Evolutionary conservation across 2,113 vertebrate species (phyloP).

Genomic region (Petaurus breviceps): DNA sequence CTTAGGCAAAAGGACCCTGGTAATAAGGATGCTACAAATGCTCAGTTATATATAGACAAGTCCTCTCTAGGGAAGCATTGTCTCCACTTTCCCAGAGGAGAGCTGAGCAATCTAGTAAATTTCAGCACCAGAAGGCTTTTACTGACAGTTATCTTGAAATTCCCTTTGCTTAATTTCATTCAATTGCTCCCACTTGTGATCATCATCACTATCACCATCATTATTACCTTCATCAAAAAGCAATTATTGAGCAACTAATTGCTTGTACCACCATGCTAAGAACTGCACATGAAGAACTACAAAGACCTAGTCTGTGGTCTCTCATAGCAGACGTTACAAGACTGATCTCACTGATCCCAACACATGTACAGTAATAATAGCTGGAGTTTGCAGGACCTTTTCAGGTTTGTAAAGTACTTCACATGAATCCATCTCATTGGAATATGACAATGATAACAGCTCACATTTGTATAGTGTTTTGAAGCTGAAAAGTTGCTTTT

Average conservation of each 20-base stretch:
- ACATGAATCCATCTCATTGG: neutral
- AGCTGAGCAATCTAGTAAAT: neutral
- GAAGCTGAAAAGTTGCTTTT: neutral
- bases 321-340: neutral
- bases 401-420: neutral
- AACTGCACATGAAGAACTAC: neutral
- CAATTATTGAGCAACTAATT: conserved; percentile 24
- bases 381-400: neutral
- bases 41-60: neutral
- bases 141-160: neutral
- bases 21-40: neutral
- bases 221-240: neutral
- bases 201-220: neutral
- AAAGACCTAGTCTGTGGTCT: neutral
- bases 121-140: conserved; percentile 7
- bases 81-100: neutral
- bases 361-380: neutral
- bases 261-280: neutral
- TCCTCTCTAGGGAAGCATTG: neutral
- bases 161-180: conserved; percentile 6
- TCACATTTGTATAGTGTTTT: neutral
- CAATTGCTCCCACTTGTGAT: conserved; percentile 29
- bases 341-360: neutral
- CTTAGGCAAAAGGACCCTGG: neutral
- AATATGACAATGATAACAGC: neutral